Percentiles rank a stretch among this genome's conserved stretches.
Evolutionary conservation across 2,113 vertebrate genomes (phyloP).

Genomic region (Ovibos moschatus): DNA sequence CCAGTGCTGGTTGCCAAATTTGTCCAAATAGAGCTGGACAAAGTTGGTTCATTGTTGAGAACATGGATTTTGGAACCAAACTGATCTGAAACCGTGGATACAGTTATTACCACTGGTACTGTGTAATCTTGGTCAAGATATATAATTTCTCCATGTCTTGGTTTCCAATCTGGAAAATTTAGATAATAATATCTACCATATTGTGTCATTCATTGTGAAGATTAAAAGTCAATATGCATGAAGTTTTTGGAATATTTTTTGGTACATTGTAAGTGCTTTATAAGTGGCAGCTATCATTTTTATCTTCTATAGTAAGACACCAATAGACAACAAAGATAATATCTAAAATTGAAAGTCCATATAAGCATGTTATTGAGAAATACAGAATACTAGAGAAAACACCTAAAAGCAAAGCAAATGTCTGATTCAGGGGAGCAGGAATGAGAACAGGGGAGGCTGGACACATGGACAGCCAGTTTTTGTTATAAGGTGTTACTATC

Average conservation of each 20-base stretch:
- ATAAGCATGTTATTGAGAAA: not conserved
- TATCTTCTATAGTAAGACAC: not conserved
- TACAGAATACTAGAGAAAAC: not conserved
- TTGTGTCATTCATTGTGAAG: not conserved
- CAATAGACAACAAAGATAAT: not conserved
- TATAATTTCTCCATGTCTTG: not conserved
- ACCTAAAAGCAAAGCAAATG: not conserved
- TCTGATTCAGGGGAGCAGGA: not conserved
- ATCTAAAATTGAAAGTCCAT: not conserved
- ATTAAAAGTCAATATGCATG: not conserved
- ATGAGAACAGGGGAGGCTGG: not conserved
- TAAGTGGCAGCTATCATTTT: not conserved
- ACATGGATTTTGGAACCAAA: not conserved
- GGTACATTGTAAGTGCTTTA: not conserved
- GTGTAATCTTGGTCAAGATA: not conserved
- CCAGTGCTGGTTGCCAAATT: not conserved
- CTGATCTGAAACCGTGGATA: not conserved
- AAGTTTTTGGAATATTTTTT: not conserved
- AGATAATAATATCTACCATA: not conserved
- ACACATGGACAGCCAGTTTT: not conserved
- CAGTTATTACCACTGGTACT: not conserved
- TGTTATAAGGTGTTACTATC: not conserved
- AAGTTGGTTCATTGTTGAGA: not conserved
- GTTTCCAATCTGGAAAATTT: slow-evolving; percentile 16
- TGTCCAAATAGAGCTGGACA: not conserved